Evolutionary conservation across 2,797 vertebrate genomes (phyloP), one percentile per base, ranked within the genome.

Genomic region (Tinamus major): DNA sequence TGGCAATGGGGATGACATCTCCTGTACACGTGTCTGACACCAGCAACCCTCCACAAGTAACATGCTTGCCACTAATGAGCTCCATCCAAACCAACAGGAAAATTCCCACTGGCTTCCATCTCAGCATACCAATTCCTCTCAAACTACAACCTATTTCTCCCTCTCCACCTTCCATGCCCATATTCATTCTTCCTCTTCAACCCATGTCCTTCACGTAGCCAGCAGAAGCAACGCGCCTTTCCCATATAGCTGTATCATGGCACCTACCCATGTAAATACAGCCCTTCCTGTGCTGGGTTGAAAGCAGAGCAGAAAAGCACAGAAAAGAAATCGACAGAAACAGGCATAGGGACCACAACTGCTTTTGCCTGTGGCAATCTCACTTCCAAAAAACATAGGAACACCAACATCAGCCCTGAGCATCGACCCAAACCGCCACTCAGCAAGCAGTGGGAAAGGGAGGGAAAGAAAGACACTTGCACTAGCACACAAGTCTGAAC

Each of bases 401-500:
- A 6, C 14, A 4, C 37, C 51, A 61, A 13, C 24, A 35, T 19
- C 63, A 62, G 35, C 27, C 27, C 26, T 35, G 35, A 81, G 51
- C 2, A 7, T 10, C 0, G 0, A 29, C 29, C 7, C 29, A 31
- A n/a, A 89, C 31, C 6, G 16, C 3, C 33, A 46, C 64, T 49
- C 44, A 58, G 48, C 1, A 20, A n/a, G 5, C 18, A n/a, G 15
- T 51, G 6, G 20, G 11, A 77, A 81, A 89, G n/a, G 48, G 62
- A 72, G 27, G n/a, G 23, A 62, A 27, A 21, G n/a, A 21, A 74
- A 64, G 51, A 44, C 41, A 15, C 41, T 42, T 42, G 42, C 20
- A n/a, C 74, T 64, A 29, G 89, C 91, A 74, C 70, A 92, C 58
- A 85, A 35, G 33, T 79, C 68, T 81, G 58, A 92, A 56, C 53